phyloP scores from a whole-genome alignment of 2,113 vertebrate genomes.

The Hylia prasina region DNA sequence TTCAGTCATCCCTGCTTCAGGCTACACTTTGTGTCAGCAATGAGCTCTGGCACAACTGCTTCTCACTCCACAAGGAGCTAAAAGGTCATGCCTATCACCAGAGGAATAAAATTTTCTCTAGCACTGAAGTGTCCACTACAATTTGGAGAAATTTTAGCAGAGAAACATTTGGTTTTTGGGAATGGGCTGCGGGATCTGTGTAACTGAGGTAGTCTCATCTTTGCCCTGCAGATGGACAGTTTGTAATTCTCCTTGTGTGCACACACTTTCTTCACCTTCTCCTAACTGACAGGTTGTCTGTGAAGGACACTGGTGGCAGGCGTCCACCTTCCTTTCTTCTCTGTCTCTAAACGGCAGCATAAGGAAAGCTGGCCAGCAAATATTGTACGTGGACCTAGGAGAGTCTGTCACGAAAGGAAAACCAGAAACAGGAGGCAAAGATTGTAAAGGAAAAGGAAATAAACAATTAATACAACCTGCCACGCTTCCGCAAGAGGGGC shows the following conservation, averaged over 20 bases:
- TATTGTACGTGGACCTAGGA: neutral
- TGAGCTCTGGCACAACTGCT: neutral
- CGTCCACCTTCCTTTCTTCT: neutral
- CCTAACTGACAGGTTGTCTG: neutral
- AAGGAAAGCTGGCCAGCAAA: neutral
- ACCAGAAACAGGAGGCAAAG: neutral
- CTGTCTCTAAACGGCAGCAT: neutral
- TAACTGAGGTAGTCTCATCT: neutral
- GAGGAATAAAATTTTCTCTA: neutral
- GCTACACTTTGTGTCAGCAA: rapidly evolving
- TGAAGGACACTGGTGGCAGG: neutral
- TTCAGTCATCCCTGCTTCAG: neutral
- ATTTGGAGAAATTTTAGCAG: neutral
- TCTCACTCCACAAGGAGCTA: neutral
- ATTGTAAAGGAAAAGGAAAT: neutral
- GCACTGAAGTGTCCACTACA: neutral
- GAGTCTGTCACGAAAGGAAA: neutral
- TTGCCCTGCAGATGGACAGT: neutral
- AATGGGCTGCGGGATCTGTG: neutral
- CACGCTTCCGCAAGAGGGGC: neutral
- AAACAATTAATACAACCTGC: neutral
- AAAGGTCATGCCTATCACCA: neutral
- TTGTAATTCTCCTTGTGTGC: neutral
- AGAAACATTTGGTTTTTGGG: neutral
- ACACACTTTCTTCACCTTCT: neutral